Percentiles rank a stretch among this genome's conserved stretches.
Evolutionary conservation across 2,888 invertebrate genomes (phyloP).

Genomic region (Elaeidobius kamerunicus): DNA sequence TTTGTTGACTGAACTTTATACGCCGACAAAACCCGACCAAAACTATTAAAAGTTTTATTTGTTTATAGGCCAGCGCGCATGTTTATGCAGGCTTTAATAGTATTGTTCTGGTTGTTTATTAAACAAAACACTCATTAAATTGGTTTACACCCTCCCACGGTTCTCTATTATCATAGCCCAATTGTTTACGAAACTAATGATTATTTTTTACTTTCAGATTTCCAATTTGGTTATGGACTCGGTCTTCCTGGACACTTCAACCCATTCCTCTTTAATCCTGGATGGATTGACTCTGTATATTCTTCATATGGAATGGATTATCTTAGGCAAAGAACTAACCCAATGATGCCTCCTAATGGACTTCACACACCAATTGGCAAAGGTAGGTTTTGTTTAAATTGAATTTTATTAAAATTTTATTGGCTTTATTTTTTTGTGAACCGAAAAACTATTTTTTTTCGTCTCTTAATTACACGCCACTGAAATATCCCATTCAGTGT

Average conservation of each 20-base stretch:
- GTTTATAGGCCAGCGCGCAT: constrained; percentile 40
- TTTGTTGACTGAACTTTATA: constrained; percentile 38
- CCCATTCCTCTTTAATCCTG: constrained; percentile 70
- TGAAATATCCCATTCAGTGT: constrained; percentile 15
- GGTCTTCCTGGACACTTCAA: constrained; percentile 67
- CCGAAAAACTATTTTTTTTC: no score
- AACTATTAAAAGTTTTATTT: constrained; percentile 41
- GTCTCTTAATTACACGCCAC: no score
- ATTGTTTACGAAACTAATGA: no score
- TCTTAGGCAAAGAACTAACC: constrained; percentile 58
- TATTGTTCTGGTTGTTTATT: constrained; percentile 31
- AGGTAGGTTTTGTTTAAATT: constrained; percentile 37
- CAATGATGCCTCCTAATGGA: constrained; percentile 43
- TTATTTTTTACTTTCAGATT: no score
- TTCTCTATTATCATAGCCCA: not conserved
- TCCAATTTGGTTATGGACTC: constrained; percentile 70
- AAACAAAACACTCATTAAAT: constrained; percentile 25
- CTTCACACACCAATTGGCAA: constrained; percentile 41
- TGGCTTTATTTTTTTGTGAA: no score
- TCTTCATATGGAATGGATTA: constrained; percentile 74
- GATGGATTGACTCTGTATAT: constrained; percentile 76
- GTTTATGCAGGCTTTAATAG: constrained; percentile 27
- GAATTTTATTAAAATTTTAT: no score
- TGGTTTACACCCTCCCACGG: constrained; percentile 27
- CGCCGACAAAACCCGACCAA: constrained; percentile 44